Conservation (phyloP, 2,888 invertebrate species). For the Clepsis dumicolana region DNA sequence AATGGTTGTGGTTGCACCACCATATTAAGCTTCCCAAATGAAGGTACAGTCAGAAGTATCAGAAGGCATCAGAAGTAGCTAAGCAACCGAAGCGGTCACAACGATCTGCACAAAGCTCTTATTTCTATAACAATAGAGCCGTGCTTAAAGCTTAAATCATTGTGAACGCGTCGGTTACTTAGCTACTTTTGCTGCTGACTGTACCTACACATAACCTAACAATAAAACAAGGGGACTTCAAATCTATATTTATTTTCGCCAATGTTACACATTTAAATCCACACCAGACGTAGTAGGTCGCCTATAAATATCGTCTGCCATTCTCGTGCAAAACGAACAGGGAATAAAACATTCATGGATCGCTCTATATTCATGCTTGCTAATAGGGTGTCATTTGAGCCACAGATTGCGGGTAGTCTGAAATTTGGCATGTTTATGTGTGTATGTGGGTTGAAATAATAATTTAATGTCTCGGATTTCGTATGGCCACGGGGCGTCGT, state of each 20-base stretch:
- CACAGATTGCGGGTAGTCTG: conserved; percentile 8
- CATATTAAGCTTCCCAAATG: too few relatives aligned
- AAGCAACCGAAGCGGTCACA: too few relatives aligned
- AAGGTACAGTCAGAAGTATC: too few relatives aligned
- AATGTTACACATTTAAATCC: conserved; percentile 28
- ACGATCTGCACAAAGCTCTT: too few relatives aligned
- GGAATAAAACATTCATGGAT: conserved; percentile 19
- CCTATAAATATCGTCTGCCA: conserved; percentile 35
- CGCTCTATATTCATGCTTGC: conserved; percentile 19
- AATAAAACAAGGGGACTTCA: neutral
- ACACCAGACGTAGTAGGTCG: conserved; percentile 35
- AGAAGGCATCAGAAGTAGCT: too few relatives aligned
- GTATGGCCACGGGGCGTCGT: too few relatives aligned
- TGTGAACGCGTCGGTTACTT: too few relatives aligned
- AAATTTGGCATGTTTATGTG: neutral
- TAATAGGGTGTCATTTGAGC: neutral
- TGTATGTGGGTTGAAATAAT: neutral
- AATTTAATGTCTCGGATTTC: neutral
- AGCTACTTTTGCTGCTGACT: too few relatives aligned
- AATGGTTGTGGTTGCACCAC: too few relatives aligned
- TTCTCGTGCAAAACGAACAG: conserved; percentile 37
- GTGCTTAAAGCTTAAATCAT: too few relatives aligned
- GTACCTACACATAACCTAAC: neutral
- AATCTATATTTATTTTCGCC: conserved; percentile 15
- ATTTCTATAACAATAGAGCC: too few relatives aligned